Conservation (phyloP, 2,888 invertebrate species). For the Dastarcus helophoroides region DNA sequence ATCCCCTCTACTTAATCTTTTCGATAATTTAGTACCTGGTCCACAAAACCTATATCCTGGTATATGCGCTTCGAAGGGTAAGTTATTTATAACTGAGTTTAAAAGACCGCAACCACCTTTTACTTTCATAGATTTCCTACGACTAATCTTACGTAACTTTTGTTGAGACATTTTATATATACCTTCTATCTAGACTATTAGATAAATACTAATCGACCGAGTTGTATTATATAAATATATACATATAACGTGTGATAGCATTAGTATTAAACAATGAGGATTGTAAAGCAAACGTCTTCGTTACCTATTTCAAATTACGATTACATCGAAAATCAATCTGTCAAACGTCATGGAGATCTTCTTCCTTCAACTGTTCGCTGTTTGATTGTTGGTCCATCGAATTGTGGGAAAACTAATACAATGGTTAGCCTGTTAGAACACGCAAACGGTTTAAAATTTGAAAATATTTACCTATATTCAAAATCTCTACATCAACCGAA, state of each 20-base stretch:
- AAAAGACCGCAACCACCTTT: slow-evolving; percentile 13
- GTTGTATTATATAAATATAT: slow-evolving; percentile 7
- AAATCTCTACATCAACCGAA: slow-evolving; percentile 24
- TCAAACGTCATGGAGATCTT: too few relatives aligned
- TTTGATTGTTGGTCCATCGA: slow-evolving; percentile 26
- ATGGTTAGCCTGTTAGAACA: too few relatives aligned
- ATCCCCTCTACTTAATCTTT: slow-evolving; percentile 25
- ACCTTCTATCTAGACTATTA: too few relatives aligned
- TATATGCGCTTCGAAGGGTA: slow-evolving; percentile 16
- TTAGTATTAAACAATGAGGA: too few relatives aligned
- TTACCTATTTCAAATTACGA: too few relatives aligned
- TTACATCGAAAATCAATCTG: too few relatives aligned
- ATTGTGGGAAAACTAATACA: too few relatives aligned
- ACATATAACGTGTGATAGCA: too few relatives aligned
- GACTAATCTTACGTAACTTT: background rate
- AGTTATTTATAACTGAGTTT: slow-evolving; percentile 14
- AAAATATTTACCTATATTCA: slow-evolving; percentile 30
- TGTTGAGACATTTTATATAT: slow-evolving; percentile 9
- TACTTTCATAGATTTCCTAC: slow-evolving; percentile 1
- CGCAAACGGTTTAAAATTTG: too few relatives aligned
- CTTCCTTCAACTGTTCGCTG: slow-evolving; percentile 21
- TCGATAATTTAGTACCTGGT: slow-evolving; percentile 20
- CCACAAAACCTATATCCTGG: slow-evolving; percentile 19
- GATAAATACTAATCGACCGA: too few relatives aligned
- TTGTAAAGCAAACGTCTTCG: too few relatives aligned